Evolutionary conservation across 2,113 vertebrate species (phyloP), one percentile per base, ranked within the genome.

Genomic region (Neomonachus schauinslandi): DNA sequence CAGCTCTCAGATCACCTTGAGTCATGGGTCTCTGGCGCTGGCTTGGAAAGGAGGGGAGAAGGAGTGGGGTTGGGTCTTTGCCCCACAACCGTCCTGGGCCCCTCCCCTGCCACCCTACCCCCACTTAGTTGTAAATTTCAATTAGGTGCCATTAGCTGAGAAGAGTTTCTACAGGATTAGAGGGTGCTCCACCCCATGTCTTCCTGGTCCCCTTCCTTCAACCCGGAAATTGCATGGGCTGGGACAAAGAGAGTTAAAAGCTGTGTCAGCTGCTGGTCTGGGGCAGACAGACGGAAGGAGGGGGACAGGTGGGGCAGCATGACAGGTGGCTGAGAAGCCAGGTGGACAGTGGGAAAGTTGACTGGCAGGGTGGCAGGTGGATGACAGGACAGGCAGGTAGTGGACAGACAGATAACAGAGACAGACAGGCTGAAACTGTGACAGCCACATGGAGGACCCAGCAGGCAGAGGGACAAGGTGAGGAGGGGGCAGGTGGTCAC

Each of bases 141-240:
- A 85, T 94, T 90, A 94, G 74, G 67, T 59, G 96, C 71, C 74
- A 95, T 96, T 67, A 85, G 39, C 61, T 22, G 19, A 51, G 39
- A 53, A 77, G 89, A 74, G 61, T 46, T 83, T 80, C 71, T 36
- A 11, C 0, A 1, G 59, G 92, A 95, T 95, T 92, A 95, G 76
- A 59, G 59, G 42, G 15, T 0, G 76, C 96, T 76, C 95, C 95
- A 26, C 96, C 96, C 95, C 10, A 28, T 31, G 28, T 36, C 65
- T 95, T 97, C 94, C 76, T 89, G 4, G 7, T 94, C 96, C 95
- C 53, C 91, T 95, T 86, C 96, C 71, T 90, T 87, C 90, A 55
- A 88, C 90, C 61, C 33, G 83, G 97, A 98, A 98, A 85, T 2
- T 1, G 1, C 42, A 53, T 2, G 49, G 85, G 94, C 88, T 46